A percentile compares a stretch with the other conserved stretches of the same genome.
phyloP scores from a whole-genome alignment of 2,888 invertebrate species.

The Plebejus argus region DNA sequence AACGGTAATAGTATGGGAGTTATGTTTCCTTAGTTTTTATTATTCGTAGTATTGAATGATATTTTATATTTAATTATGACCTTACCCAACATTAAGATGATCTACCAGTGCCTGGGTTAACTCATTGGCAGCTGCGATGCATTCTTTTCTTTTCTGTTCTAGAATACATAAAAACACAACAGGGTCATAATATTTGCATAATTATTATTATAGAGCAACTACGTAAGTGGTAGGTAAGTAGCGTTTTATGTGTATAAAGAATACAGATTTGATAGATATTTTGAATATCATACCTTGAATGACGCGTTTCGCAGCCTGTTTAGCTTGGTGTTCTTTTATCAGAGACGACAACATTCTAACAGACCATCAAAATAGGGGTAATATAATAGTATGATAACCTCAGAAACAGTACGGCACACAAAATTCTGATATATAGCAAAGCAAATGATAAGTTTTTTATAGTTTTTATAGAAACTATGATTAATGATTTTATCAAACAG shows the following conservation, averaged over 20 bases:
- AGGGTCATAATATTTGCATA: too few relatives aligned
- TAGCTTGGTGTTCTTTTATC: slow-evolving; percentile 93
- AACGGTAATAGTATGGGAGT: too few relatives aligned
- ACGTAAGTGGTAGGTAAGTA: too few relatives aligned
- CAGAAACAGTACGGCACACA: not conserved
- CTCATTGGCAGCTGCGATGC: slow-evolving; percentile 94
- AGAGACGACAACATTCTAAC: slow-evolving; percentile 89
- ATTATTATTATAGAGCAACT: too few relatives aligned
- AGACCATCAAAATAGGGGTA: not conserved
- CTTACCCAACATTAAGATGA: slow-evolving; percentile 97
- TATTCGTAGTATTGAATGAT: too few relatives aligned
- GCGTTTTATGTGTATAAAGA: too few relatives aligned
- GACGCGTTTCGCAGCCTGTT: slow-evolving; percentile 89
- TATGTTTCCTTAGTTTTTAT: too few relatives aligned
- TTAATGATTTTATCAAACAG: too few relatives aligned
- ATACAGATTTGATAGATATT: not conserved
- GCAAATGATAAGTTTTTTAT: not conserved
- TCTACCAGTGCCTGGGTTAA: slow-evolving; percentile 97
- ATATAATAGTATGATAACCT: not conserved
- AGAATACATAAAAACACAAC: slow-evolving; percentile 56
- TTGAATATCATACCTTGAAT: slow-evolving; percentile 83
- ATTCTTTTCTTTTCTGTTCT: slow-evolving; percentile 97
- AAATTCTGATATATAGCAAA: not conserved
- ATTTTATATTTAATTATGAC: too few relatives aligned
- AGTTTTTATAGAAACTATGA: too few relatives aligned